phyloP scores from a whole-genome alignment of 1,140 invertebrate species.

The Hormaphis cornu region DNA sequence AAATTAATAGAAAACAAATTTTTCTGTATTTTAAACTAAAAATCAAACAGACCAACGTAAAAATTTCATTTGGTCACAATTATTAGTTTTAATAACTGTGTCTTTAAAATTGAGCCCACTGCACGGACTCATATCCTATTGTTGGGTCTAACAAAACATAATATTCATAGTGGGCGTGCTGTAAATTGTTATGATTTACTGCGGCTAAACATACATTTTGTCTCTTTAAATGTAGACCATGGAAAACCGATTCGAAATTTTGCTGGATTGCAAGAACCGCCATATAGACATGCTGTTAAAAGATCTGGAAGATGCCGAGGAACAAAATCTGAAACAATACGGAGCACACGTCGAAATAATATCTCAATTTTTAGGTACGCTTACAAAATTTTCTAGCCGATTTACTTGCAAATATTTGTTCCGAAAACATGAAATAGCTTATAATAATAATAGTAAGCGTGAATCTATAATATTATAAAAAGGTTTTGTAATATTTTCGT shows the following conservation, averaged over 20 bases:
- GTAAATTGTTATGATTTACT: constrained; percentile 39
- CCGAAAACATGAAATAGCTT: no score
- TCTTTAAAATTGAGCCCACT: no score
- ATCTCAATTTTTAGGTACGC: constrained; percentile 55
- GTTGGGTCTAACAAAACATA: not conserved
- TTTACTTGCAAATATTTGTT: no score
- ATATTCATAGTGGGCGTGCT: constrained; percentile 35
- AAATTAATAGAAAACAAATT: no score
- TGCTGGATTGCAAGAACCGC: constrained; percentile 54
- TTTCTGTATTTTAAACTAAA: no score
- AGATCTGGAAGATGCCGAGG: constrained; percentile 56
- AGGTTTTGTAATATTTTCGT: no score
- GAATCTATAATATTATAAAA: no score
- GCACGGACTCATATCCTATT: no score
- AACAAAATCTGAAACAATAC: constrained; percentile 57
- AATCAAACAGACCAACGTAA: no score
- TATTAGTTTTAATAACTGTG: no score
- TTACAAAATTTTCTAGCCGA: not conserved
- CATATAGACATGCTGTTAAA: constrained; percentile 53
- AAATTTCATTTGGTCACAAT: no score
- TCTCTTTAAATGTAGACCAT: constrained; percentile 45
- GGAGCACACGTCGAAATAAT: constrained; percentile 59
- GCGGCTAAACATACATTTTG: not conserved
- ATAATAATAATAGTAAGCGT: no score
- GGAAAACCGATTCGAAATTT: constrained; percentile 50